phyloP scores from a whole-genome alignment of 2,888 invertebrate species.

The Spodoptera picta region DNA sequence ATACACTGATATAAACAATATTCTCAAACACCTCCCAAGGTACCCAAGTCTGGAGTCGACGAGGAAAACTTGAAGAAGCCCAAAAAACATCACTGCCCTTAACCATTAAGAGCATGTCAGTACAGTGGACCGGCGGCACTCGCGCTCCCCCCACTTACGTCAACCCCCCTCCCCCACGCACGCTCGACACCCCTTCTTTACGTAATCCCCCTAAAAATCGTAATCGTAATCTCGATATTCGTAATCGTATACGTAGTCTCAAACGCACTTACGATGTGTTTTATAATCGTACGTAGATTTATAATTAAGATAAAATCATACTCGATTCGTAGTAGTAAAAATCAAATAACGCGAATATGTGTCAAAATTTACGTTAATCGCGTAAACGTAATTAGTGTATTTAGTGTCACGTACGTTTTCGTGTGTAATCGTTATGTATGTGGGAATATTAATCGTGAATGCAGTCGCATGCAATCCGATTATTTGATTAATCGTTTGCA shows the following conservation, averaged over 20 bases:
- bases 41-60: slow-evolving; percentile 89
- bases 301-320: slow-evolving; percentile 47
- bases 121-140: slow-evolving; percentile 81
- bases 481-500: no score
- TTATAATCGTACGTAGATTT: slow-evolving; percentile 37
- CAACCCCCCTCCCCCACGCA: slow-evolving; percentile 61
- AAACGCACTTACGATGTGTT: slow-evolving; percentile 50
- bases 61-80: slow-evolving; percentile 95
- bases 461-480: not conserved
- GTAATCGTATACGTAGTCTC: slow-evolving; percentile 36
- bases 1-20: not conserved
- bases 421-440: not conserved
- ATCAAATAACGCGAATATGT: slow-evolving; percentile 23
- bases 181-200: slow-evolving; percentile 59
- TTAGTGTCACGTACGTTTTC: slow-evolving; percentile 12
- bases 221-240: slow-evolving; percentile 32
- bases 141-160: slow-evolving; percentile 55
- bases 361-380: slow-evolving; percentile 21
- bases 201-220: slow-evolving; percentile 26
- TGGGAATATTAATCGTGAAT: slow-evolving; percentile 11
- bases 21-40: slow-evolving; percentile 59
- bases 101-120: slow-evolving; percentile 87
- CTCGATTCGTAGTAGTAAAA: slow-evolving; percentile 34
- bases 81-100: slow-evolving; percentile 92
- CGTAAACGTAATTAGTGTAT: slow-evolving; percentile 13